Evolutionary conservation across 2,797 vertebrate species (phyloP).

Genomic region (Microctenopoma lineatum): DNA sequence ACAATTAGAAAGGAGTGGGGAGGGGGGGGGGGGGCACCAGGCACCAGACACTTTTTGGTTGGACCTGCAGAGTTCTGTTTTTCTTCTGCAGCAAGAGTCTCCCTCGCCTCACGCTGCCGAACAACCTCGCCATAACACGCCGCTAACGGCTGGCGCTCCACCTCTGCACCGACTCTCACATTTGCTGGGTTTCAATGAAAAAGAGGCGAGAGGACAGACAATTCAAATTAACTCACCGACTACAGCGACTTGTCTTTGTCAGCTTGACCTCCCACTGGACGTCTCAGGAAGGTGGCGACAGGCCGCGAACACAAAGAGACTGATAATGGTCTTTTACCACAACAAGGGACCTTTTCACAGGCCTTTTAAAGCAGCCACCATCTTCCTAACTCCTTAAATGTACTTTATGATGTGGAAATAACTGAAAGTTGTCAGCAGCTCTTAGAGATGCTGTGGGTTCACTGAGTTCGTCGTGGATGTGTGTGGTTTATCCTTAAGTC

Average conservation of each 20-base stretch:
- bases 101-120: background rate
- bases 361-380: constrained; percentile 2
- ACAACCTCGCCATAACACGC: background rate
- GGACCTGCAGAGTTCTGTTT: constrained; percentile 39
- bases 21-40: constrained; percentile 47
- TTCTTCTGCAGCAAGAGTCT: constrained; percentile 29
- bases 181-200: constrained; percentile 57
- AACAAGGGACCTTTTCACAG: constrained; percentile 42
- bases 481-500: background rate
- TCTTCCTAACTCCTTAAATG: constrained; percentile 27
- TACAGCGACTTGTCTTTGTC: constrained; percentile 61
- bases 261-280: constrained; percentile 59
- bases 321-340: constrained; percentile 55
- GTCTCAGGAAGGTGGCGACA: constrained; percentile 56
- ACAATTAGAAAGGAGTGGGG: constrained; percentile 26
- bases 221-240: constrained; percentile 45
- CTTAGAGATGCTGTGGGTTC: constrained; percentile 36
- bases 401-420: constrained; percentile 46
- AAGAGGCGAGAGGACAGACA: constrained; percentile 50
- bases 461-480: constrained; percentile 17
- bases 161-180: constrained; percentile 2
- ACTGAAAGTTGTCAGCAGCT: constrained; percentile 43
- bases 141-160: background rate
- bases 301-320: constrained; percentile 44
- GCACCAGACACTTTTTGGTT: constrained; percentile 49